Evolutionary conservation across 2,888 invertebrate species (phyloP).

Genomic region (Atrina japonica): DNA sequence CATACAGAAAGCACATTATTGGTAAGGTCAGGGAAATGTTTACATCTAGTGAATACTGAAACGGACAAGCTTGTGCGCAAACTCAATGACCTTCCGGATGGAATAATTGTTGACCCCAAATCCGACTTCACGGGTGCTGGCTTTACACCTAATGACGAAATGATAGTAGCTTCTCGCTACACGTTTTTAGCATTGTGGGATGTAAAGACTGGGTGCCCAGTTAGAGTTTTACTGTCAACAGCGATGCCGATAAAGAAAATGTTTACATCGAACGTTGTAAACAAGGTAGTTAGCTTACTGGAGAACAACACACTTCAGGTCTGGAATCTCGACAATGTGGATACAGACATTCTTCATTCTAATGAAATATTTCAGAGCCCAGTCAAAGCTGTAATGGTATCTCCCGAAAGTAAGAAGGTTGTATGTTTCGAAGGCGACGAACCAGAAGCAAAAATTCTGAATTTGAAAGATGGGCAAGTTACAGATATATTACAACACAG

Average conservation of each 20-base stretch:
- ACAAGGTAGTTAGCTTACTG: slow-evolving; percentile 70
- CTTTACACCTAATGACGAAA: slow-evolving; percentile 67
- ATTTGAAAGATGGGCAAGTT: slow-evolving; percentile 59
- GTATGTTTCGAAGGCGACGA: slow-evolving; percentile 59
- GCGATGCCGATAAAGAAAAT: slow-evolving; percentile 67
- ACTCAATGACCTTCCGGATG: slow-evolving; percentile 65
- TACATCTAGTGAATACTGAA: slow-evolving; percentile 64
- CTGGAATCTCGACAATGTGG: slow-evolving; percentile 75
- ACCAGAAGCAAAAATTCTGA: slow-evolving; percentile 71
- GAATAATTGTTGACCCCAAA: slow-evolving; percentile 66
- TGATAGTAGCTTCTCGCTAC: slow-evolving; percentile 70
- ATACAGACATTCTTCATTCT: slow-evolving; percentile 66
- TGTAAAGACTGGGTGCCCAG: slow-evolving; percentile 60
- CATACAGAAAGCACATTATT: slow-evolving; percentile 61
- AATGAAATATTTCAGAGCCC: slow-evolving; percentile 64
- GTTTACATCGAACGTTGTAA: slow-evolving; percentile 65
- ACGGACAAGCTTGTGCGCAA: slow-evolving; percentile 55
- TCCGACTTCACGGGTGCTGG: slow-evolving; percentile 72
- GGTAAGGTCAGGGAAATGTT: slow-evolving; percentile 63
- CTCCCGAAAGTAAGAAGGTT: slow-evolving; percentile 49
- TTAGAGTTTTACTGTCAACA: slow-evolving; percentile 69
- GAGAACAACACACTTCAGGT: slow-evolving; percentile 72
- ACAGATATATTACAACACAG: slow-evolving; percentile 64
- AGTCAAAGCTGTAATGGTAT: slow-evolving; percentile 55
- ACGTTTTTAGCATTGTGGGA: slow-evolving; percentile 75